phyloP scores from a whole-genome alignment of 1,140 invertebrate genomes.

The Rhopalosiphum padi region DNA sequence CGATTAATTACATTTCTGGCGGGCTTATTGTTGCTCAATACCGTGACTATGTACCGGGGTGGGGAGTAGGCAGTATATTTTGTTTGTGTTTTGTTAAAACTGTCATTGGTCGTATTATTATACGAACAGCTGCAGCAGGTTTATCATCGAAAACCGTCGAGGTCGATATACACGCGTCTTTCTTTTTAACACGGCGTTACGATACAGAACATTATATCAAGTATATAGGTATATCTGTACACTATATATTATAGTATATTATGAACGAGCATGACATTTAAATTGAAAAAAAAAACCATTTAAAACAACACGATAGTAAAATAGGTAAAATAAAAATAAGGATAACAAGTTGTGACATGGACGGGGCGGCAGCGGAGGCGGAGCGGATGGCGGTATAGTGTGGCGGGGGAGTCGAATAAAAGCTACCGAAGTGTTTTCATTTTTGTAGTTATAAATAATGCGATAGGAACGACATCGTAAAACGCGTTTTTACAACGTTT shows the following conservation, averaged over 20 bases:
- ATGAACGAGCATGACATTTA: conserved; percentile 28
- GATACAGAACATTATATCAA: neutral
- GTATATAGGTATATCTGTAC: neutral
- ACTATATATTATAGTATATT: neutral
- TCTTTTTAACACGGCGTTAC: neutral
- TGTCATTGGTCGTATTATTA: neutral
- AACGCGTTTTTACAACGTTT: conserved; percentile 49
- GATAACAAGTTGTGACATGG: neutral
- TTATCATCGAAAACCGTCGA: neutral
- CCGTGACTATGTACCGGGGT: neutral
- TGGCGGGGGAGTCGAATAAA: neutral
- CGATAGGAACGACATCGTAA: conserved; percentile 39
- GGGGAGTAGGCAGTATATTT: neutral
- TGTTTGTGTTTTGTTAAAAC: neutral
- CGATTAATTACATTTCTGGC: neutral
- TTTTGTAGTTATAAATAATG: conserved; percentile 54
- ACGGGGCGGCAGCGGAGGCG: too few relatives aligned
- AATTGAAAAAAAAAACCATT: conserved; percentile 30
- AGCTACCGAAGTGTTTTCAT: conserved; percentile 50
- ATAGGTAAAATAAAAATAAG: conserved; percentile 23
- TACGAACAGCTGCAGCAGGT: neutral
- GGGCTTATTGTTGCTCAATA: neutral
- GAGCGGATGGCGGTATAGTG: neutral
- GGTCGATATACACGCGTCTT: conserved; percentile 11
- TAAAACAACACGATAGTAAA: conserved; percentile 28